A percentile compares a stretch with the other conserved stretches of the same genome.
Evolutionary conservation across 2,797 vertebrate genomes (phyloP).

Genomic region (Pagetopsis macropterus): DNA sequence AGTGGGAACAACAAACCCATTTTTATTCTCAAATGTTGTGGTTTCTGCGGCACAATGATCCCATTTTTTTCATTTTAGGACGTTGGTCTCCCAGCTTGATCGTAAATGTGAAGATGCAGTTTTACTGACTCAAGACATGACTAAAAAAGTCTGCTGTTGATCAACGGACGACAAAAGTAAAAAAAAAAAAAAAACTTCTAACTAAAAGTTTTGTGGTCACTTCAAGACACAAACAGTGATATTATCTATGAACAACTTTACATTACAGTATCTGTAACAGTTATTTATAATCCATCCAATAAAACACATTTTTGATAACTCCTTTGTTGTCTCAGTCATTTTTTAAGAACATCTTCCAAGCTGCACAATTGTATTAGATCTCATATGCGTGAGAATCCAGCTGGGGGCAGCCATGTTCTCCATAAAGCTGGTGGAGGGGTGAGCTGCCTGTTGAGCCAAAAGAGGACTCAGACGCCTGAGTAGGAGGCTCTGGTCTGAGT

Average conservation of each 20-base stretch:
- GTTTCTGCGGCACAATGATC: constrained; percentile 14
- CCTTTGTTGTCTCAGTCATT: constrained; percentile 15
- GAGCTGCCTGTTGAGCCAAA: constrained; percentile 58
- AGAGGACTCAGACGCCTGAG: constrained; percentile 54
- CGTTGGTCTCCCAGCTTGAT: constrained; percentile 69
- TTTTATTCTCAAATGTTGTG: constrained; percentile 5
- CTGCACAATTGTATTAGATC: background rate
- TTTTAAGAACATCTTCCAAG: constrained; percentile 1
- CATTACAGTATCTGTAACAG: constrained; percentile 25
- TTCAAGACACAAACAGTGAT: background rate
- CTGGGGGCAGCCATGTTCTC: constrained; percentile 73
- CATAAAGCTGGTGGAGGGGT: constrained; percentile 9
- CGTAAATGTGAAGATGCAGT: constrained; percentile 69
- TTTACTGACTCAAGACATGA: constrained; percentile 44
- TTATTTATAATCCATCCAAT: constrained; percentile 26
- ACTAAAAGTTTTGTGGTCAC: background rate
- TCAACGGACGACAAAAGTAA: constrained; percentile 31
- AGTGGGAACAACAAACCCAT: background rate
- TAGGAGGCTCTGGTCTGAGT: constrained; percentile 52
- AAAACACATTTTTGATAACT: constrained; percentile 44
- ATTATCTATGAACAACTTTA: constrained; percentile 35
- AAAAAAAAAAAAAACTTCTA: background rate
- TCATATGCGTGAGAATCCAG: constrained; percentile 57
- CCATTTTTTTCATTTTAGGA: constrained; percentile 58
- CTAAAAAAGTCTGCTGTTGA: constrained; percentile 72